Percentiles rank a stretch among this genome's conserved stretches.
phyloP scores from a whole-genome alignment of 2,113 vertebrate genomes.

The Pomatorhinus ruficollis region DNA sequence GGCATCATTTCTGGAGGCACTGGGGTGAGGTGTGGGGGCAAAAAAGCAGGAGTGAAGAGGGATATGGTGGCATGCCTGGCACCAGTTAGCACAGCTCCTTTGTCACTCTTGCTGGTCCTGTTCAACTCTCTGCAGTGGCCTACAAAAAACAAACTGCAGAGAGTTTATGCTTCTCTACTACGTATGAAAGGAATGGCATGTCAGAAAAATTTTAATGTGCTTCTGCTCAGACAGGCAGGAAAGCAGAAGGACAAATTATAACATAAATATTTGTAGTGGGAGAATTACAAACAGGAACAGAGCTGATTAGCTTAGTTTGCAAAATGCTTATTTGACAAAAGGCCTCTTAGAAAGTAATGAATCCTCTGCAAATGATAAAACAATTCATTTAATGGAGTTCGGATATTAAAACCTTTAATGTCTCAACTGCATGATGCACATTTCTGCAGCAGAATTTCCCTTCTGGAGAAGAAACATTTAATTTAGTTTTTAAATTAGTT shows the following conservation, averaged over 20 bases:
- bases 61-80: fast-evolving
- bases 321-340: conserved; percentile 49
- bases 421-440: not conserved
- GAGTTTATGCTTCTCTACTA: not conserved
- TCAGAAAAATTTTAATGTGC: not conserved
- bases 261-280: conserved; percentile 43
- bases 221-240: conserved; percentile 1
- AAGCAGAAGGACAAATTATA: conserved; percentile 35
- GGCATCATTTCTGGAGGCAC: not conserved
- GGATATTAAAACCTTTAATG: conserved; percentile 35
- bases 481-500: conserved; percentile 3
- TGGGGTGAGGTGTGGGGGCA: not conserved
- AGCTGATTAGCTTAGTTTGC: conserved; percentile 31
- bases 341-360: conserved; percentile 50
- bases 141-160: not conserved
- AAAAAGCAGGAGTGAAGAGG: not conserved
- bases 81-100: not conserved
- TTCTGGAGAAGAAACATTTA: not conserved
- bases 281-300: conserved; percentile 43
- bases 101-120: not conserved
- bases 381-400: conserved; percentile 17
- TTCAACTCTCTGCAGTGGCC: not conserved
- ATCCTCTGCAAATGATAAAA: conserved; percentile 35
- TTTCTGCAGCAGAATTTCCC: not conserved
- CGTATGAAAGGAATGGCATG: not conserved